Conservation (phyloP, 2,888 invertebrate genomes). For the Drosophila colorata region DNA sequence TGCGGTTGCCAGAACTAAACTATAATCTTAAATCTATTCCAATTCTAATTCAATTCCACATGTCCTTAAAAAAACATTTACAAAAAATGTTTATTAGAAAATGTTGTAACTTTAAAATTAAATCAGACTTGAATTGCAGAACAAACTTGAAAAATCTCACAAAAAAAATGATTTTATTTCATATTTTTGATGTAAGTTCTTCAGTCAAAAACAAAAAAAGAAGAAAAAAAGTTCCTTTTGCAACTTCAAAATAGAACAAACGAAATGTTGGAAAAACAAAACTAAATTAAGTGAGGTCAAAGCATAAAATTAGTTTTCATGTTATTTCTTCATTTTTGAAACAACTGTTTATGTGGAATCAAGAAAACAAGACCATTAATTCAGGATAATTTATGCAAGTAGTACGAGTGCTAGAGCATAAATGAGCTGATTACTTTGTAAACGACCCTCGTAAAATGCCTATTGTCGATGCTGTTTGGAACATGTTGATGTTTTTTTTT, state of each 20-base stretch:
- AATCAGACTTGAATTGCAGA: too few species aligned
- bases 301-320: slow-evolving; percentile 2
- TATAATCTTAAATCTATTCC: slow-evolving; percentile 1
- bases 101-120: background rate
- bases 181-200: background rate
- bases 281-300: slow-evolving; percentile 26
- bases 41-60: background rate
- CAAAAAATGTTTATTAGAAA: background rate
- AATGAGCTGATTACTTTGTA: slow-evolving; percentile 56
- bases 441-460: slow-evolving; percentile 60
- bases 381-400: slow-evolving; percentile 40
- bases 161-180: too few species aligned
- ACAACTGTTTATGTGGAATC: slow-evolving; percentile 1
- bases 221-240: slow-evolving; percentile 2
- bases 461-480: slow-evolving; percentile 21
- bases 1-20: slow-evolving; percentile 1
- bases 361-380: slow-evolving; percentile 44
- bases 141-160: too few species aligned
- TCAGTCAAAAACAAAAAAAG: background rate
- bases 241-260: background rate
- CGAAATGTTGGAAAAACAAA: background rate
- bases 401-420: slow-evolving; percentile 38
- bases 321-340: slow-evolving; percentile 8
- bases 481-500: slow-evolving; percentile 5
- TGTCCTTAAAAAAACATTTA: background rate